A percentile compares a stretch with the other conserved stretches of the same genome.
Evolutionary conservation across 1,140 invertebrate genomes (phyloP).

Genomic region (Lepidurus arcticus): DNA sequence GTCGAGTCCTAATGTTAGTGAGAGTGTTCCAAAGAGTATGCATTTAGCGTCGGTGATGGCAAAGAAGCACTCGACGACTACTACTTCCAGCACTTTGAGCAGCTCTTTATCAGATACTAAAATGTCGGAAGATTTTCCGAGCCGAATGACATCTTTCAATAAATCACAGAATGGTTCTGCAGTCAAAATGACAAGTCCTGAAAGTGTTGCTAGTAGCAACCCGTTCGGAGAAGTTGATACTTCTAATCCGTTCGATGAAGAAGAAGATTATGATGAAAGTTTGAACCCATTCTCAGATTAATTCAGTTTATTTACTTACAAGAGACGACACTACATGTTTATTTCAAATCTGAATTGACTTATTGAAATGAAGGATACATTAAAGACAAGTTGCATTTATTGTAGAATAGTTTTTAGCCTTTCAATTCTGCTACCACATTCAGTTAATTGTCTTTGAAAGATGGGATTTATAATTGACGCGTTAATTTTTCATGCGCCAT

Average conservation of each 20-base stretch:
- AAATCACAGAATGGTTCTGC: background rate
- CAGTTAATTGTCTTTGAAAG: too few relatives aligned
- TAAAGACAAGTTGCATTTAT: too few relatives aligned
- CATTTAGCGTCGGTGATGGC: background rate
- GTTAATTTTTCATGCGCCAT: background rate
- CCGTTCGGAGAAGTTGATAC: slow-evolving; percentile 51
- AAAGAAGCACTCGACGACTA: background rate
- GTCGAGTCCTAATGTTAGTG: background rate
- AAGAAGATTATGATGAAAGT: slow-evolving; percentile 57
- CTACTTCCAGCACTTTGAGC: background rate
- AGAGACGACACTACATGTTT: too few relatives aligned
- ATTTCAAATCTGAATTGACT: too few relatives aligned
- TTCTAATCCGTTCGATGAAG: slow-evolving; percentile 44
- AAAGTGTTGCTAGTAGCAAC: slow-evolving; percentile 41
- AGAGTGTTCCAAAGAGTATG: slow-evolving; percentile 27
- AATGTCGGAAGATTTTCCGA: background rate
- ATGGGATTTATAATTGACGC: too few relatives aligned
- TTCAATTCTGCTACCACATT: too few relatives aligned
- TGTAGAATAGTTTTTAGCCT: too few relatives aligned
- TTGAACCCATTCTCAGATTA: slow-evolving; percentile 54
- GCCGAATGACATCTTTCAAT: background rate
- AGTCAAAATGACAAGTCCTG: background rate
- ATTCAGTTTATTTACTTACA: background rate
- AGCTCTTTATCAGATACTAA: background rate
- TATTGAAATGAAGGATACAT: too few relatives aligned